phyloP scores from a whole-genome alignment of 2,888 invertebrate genomes.

The Cacoxenus indagator region DNA sequence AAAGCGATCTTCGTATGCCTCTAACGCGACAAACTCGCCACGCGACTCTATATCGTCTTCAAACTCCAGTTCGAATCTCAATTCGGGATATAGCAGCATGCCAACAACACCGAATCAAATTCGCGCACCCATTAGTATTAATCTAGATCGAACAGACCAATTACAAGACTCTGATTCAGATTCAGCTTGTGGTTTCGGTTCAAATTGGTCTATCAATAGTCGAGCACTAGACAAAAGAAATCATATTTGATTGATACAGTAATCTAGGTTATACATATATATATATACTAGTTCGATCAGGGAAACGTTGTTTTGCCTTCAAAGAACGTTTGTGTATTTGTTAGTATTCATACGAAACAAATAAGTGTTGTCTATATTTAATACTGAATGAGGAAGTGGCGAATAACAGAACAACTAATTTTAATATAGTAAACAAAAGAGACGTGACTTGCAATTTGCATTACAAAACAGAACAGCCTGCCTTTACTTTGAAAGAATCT shows the following conservation, averaged over 20 bases:
- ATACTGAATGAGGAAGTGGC: too few species aligned
- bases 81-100: constrained; percentile 74
- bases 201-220: constrained; percentile 75
- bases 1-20: constrained; percentile 70
- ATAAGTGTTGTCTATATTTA: too few species aligned
- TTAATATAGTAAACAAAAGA: too few species aligned
- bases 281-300: too few species aligned
- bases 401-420: too few species aligned
- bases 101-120: constrained; percentile 80
- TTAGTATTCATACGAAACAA: too few species aligned
- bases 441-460: too few species aligned
- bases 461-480: too few species aligned
- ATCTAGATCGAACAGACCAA: constrained; percentile 36
- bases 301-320: too few species aligned
- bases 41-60: constrained; percentile 64
- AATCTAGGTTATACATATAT: too few species aligned
- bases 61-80: constrained; percentile 61
- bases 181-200: constrained; percentile 88
- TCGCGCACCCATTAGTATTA: constrained; percentile 66
- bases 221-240: constrained; percentile 49
- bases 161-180: constrained; percentile 85
- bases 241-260: neutral
- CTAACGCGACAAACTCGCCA: constrained; percentile 59
- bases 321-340: too few species aligned
- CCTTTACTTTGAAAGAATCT: too few species aligned